Conservation (phyloP, 2,888 invertebrate species). For the Drosophila buzzatii region DNA sequence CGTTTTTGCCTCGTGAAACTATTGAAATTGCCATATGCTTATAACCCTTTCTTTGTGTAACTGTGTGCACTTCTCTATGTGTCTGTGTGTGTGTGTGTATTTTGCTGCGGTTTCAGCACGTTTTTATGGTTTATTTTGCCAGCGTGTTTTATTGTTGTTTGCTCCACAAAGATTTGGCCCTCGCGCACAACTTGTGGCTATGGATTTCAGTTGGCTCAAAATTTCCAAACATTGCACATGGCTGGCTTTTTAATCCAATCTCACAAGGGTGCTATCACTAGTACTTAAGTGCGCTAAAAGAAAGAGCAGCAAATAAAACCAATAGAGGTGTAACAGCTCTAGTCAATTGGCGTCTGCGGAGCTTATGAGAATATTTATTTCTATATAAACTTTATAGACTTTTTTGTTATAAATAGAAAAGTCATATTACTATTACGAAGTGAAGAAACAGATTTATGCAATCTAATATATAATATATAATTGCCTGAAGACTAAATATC, state of each 20-base stretch:
- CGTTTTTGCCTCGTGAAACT: slow-evolving; percentile 59
- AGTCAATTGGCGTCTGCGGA: not conserved
- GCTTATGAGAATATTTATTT: too few species aligned
- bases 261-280: not conserved
- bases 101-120: slow-evolving; percentile 43
- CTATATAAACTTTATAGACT: too few species aligned
- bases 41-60: slow-evolving; percentile 33
- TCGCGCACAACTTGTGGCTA: slow-evolving; percentile 12
- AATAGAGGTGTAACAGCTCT: not conserved
- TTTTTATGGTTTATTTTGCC: slow-evolving; percentile 43
- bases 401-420: too few species aligned
- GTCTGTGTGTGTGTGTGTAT: slow-evolving; percentile 3
- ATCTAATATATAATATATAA: too few species aligned
- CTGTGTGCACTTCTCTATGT: not conserved
- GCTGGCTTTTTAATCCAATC: slow-evolving; percentile 5
- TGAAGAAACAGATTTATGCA: too few species aligned
- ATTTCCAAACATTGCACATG: slow-evolving; percentile 1
- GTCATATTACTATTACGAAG: too few species aligned
- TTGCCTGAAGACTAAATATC: too few species aligned
- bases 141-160: slow-evolving; percentile 45
- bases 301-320: not conserved
- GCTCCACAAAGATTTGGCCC: slow-evolving; percentile 34
- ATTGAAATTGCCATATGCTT: slow-evolving; percentile 72
- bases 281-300: slow-evolving; percentile 11
- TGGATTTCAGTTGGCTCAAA: slow-evolving; percentile 12